A percentile compares a stretch with the other conserved stretches of the same genome.
Evolutionary conservation across 1,140 invertebrate species (phyloP).

Genomic region (Halictus rubicundus): DNA sequence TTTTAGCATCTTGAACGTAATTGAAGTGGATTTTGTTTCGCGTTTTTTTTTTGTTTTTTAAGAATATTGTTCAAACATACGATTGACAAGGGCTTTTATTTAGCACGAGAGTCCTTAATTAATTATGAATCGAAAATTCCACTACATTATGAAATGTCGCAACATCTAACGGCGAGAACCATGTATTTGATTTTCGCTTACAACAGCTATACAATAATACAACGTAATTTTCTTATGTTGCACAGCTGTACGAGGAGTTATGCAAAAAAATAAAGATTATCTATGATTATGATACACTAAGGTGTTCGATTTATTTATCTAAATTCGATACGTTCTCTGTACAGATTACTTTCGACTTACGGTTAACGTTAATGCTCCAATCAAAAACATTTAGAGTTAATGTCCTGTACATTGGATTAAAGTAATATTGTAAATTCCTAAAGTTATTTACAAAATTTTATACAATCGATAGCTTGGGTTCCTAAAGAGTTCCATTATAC

Average conservation of each 20-base stretch:
- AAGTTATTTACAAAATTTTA: constrained; percentile 46
- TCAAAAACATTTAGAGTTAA: constrained; percentile 20
- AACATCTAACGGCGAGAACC: constrained; percentile 66
- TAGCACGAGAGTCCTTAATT: constrained; percentile 56
- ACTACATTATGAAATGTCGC: constrained; percentile 63
- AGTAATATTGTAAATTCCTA: constrained; percentile 35
- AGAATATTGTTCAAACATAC: constrained; percentile 57
- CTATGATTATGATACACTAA: constrained; percentile 42
- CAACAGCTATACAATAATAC: constrained; percentile 43
- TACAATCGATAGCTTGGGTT: constrained; percentile 16
- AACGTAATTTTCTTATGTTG: constrained; percentile 54
- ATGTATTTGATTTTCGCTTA: constrained; percentile 40
- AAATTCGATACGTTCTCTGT: constrained; percentile 21
- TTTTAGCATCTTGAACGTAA: constrained; percentile 45
- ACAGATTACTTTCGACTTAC: constrained; percentile 17
- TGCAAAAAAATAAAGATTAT: constrained; percentile 56
- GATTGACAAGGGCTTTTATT: constrained; percentile 55
- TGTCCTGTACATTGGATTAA: constrained; percentile 16
- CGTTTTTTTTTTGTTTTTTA: constrained; percentile 25
- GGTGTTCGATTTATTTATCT: constrained; percentile 26
- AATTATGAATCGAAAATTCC: constrained; percentile 68
- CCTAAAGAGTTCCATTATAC: constrained; percentile 3
- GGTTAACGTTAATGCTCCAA: too few species aligned
- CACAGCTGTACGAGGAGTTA: constrained; percentile 53
- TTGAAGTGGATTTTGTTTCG: constrained; percentile 56